Evolutionary conservation across 1,140 invertebrate genomes (phyloP), one percentile per base, ranked within the genome.

Genomic region (Drosophila murphyi): DNA sequence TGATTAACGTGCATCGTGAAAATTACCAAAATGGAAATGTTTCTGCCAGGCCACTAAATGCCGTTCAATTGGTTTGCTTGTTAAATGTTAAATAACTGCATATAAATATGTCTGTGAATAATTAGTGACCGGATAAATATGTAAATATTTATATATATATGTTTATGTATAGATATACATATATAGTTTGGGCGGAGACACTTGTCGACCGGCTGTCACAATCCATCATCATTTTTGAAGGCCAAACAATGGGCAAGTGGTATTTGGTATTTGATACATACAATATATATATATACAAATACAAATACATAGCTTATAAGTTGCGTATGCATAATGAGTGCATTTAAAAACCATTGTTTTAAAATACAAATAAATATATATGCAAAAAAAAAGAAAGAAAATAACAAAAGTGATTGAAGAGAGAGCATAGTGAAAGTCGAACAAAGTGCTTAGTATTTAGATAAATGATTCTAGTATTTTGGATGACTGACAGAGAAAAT

Each of bases 121-220:
- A 70, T 74, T 80, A 72, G 65, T 69, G 60, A 51, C 34, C 52
- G 72, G 69, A 41, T 50, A 65, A 72, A 61, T 64, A 50, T 82
- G 8, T 20, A 4, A 20, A 8, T 56, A 62, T 37, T 48, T 32
- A 28, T 34, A 51, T 28, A 20, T 20, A 20, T 20, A 32, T 34
- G 3, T 12, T 50, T 82, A 12, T 20, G 3, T 28, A 8, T 56
- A 62, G 39, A 51, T 32, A 28, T 34, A 51, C 31, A 20, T 20
- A 20, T 20, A 32, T 34, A 10, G 12, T 12, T 39, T 56, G 8
- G 52, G 47, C 45, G 68, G 45, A 67, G 80, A 82, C 83, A 87
- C 85, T 80, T 87, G 83, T 76, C 72, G 83, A 62, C 69, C 85
- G 85, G 76, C 83, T 87, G 83, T 89, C 83, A 89, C 75, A 80